These are phyloP conservation scores for Mythimna ferrago DNA, from an alignment of 2,888 invertebrate genomes.

Conservation along the genomic window DNA sequence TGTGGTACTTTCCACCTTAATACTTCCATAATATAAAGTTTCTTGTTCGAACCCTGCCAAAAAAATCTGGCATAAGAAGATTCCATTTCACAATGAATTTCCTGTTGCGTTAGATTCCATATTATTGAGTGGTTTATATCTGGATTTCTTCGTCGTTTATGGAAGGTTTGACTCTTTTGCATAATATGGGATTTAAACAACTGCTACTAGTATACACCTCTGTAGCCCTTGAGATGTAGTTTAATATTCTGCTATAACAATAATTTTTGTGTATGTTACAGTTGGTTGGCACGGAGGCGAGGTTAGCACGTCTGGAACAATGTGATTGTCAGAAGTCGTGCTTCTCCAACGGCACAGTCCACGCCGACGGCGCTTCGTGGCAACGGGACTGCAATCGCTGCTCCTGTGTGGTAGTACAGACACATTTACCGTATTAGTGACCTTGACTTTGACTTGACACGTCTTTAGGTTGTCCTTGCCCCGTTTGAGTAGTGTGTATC, in stretches of 20 bases:
- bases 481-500: too few relatives aligned
- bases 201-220: too few relatives aligned
- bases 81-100: too few relatives aligned
- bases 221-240: not conserved
- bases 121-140: too few relatives aligned
- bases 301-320: conserved; percentile 95
- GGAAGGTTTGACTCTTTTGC: not conserved
- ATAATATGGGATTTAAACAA: not conserved
- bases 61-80: too few relatives aligned
- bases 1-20: too few relatives aligned
- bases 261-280: conserved; percentile 76
- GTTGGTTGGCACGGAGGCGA: conserved; percentile 95
- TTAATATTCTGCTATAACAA: not conserved
- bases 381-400: conserved; percentile 96
- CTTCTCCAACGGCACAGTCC: conserved; percentile 94
- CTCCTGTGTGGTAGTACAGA: conserved; percentile 93
- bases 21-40: too few relatives aligned
- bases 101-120: too few relatives aligned
- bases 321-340: conserved; percentile 98
- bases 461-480: not conserved
- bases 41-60: too few relatives aligned
- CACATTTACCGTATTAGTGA: not conserved
- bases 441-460: not conserved
- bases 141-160: not conserved
- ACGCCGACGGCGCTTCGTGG: conserved; percentile 96